Evolutionary conservation across 2,797 vertebrate genomes (phyloP).

Genomic region (Helicolenus hilgendorfi): DNA sequence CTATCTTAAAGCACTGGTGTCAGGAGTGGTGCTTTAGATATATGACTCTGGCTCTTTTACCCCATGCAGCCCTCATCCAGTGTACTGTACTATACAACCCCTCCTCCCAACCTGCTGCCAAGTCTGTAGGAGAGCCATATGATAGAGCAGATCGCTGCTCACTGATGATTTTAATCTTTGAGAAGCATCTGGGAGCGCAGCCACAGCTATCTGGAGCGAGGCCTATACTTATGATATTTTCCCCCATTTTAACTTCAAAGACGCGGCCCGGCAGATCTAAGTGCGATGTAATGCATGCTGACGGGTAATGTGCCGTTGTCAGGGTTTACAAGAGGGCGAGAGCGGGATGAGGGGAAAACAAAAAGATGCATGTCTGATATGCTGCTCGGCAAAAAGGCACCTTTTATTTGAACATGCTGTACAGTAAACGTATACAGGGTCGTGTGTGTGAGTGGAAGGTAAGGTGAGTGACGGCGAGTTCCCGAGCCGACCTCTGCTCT

Average conservation of each 20-base stretch:
- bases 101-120: slow-evolving; percentile 63
- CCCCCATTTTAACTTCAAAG: slow-evolving; percentile 89
- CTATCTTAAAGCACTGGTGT: slow-evolving; percentile 25
- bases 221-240: slow-evolving; percentile 87
- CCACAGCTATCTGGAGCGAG: slow-evolving; percentile 82
- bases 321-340: slow-evolving; percentile 71
- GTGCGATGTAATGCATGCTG: slow-evolving; percentile 81
- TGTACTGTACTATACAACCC: slow-evolving; percentile 19
- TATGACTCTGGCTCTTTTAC: slow-evolving; percentile 35
- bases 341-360: slow-evolving; percentile 55
- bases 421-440: slow-evolving; percentile 12
- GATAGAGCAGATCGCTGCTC: slow-evolving; percentile 77
- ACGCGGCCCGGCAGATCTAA: slow-evolving; percentile 83
- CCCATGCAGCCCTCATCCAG: slow-evolving; percentile 40
- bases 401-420: slow-evolving; percentile 59
- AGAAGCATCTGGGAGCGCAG: slow-evolving; percentile 82
- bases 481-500: slow-evolving; percentile 50
- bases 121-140: slow-evolving; percentile 78
- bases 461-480: slow-evolving; percentile 28
- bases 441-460: neutral
- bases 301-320: slow-evolving; percentile 82
- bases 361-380: slow-evolving; percentile 69
- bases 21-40: slow-evolving; percentile 34
- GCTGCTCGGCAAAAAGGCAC: slow-evolving; percentile 39
- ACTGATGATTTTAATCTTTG: slow-evolving; percentile 86